Percentiles rank a stretch among this genome's conserved stretches.
phyloP scores from a whole-genome alignment of 2,888 invertebrate genomes.

The Nomada goodeniana region DNA sequence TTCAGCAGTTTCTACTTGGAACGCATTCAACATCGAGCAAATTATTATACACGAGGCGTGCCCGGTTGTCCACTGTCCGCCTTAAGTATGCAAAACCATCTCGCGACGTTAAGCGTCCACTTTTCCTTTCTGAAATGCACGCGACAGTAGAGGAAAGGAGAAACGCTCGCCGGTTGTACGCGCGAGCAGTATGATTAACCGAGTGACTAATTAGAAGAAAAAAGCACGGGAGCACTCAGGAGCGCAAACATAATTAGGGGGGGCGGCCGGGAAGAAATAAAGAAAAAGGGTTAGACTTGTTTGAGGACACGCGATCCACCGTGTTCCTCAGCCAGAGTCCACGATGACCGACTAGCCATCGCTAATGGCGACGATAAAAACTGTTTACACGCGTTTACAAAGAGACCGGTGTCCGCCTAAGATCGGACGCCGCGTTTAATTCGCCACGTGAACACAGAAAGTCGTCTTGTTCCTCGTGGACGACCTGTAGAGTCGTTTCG shows the following conservation, averaged over 20 bases:
- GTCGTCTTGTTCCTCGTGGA: slow-evolving; percentile 45
- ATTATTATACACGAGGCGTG: slow-evolving; percentile 30
- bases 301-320: slow-evolving; percentile 83
- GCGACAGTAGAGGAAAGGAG: slow-evolving; percentile 1
- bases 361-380: slow-evolving; percentile 81
- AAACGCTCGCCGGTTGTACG: slow-evolving; percentile 29
- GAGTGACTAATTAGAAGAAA: slow-evolving; percentile 80
- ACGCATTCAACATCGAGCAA: neutral
- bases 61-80: neutral
- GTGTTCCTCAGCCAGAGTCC: slow-evolving; percentile 69
- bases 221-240: slow-evolving; percentile 79
- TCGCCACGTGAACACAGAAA: slow-evolving; percentile 51
- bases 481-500: slow-evolving; percentile 45
- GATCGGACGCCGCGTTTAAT: slow-evolving; percentile 58
- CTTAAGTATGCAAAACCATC: slow-evolving; percentile 34
- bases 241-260: slow-evolving; percentile 83
- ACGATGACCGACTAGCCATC: slow-evolving; percentile 78
- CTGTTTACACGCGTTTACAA: slow-evolving; percentile 75
- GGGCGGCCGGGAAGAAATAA: slow-evolving; percentile 68
- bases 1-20: neutral
- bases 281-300: slow-evolving; percentile 80
- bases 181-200: slow-evolving; percentile 74
- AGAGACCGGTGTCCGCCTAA: slow-evolving; percentile 69
- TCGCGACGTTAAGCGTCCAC: slow-evolving; percentile 19
- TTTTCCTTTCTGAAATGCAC: slow-evolving; percentile 24